Evolutionary conservation across 1,140 invertebrate genomes (phyloP).

Genomic region (Polypedilum pembai): DNA sequence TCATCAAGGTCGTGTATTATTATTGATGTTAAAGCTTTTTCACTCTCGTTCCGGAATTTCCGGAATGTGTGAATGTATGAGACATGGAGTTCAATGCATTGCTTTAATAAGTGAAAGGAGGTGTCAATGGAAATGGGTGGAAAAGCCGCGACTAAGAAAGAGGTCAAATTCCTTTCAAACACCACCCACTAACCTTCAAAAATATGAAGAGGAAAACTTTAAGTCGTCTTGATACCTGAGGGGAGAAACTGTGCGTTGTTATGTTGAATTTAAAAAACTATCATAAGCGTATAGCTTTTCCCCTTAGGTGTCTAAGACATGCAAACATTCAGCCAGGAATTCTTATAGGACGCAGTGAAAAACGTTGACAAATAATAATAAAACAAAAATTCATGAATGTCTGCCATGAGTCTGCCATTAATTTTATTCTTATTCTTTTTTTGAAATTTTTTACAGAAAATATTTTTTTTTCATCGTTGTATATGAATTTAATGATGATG

Average conservation of each 20-base stretch:
- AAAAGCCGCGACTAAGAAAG: too few species aligned
- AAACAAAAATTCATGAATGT: background rate
- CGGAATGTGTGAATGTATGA: slow-evolving; percentile 26
- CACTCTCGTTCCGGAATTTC: background rate
- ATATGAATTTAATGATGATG: background rate
- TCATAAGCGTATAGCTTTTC: slow-evolving; percentile 97
- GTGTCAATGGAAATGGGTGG: too few species aligned
- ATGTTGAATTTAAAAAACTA: slow-evolving; percentile 47
- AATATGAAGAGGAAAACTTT: slow-evolving; percentile 28
- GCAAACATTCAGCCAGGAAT: background rate
- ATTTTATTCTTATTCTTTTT: background rate
- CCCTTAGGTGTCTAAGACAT: slow-evolving; percentile 64
- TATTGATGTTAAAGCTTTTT: slow-evolving; percentile 1
- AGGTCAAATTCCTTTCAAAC: too few species aligned
- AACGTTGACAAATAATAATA: background rate
- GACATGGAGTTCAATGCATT: slow-evolving; percentile 29
- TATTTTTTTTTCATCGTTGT: too few species aligned
- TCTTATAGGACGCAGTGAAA: background rate
- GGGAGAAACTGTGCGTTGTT: slow-evolving; percentile 81
- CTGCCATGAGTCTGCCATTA: slow-evolving; percentile 3
- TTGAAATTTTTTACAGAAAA: background rate
- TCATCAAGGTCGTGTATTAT: slow-evolving; percentile 15
- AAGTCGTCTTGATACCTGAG: slow-evolving; percentile 35
- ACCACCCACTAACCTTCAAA: too few species aligned
- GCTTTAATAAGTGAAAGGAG: slow-evolving; percentile 23